Conservation (phyloP, 2,888 invertebrate genomes). For the Emesis russula region DNA sequence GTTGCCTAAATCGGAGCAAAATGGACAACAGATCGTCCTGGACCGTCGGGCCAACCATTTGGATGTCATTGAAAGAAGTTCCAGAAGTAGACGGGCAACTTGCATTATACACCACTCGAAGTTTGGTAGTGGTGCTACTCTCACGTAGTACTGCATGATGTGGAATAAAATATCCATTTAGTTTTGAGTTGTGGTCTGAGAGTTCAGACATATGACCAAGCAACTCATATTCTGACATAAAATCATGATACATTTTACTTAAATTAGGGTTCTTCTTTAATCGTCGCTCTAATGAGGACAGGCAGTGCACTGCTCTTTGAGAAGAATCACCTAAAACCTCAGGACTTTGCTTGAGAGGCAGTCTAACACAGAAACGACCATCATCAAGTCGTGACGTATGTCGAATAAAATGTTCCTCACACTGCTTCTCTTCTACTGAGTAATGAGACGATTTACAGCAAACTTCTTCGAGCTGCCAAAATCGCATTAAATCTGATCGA, state of each 20-base stretch:
- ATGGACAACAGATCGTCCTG: background rate
- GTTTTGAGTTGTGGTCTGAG: no score
- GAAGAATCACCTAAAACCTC: no score
- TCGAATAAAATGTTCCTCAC: slow-evolving; percentile 70
- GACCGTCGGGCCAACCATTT: background rate
- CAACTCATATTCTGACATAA: slow-evolving; percentile 81
- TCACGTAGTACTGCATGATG: background rate
- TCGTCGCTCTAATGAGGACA: no score
- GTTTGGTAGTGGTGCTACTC: background rate
- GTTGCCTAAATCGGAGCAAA: slow-evolving; percentile 2
- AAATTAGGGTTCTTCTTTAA: slow-evolving; percentile 29
- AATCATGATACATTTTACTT: slow-evolving; percentile 68
- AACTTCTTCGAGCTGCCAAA: slow-evolving; percentile 49
- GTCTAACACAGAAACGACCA: slow-evolving; percentile 64
- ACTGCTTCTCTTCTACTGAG: slow-evolving; percentile 70
- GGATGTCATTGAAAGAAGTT: background rate
- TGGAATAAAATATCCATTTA: background rate
- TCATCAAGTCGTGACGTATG: slow-evolving; percentile 66
- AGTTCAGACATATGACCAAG: slow-evolving; percentile 74
- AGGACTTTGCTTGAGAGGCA: no score
- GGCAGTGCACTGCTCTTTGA: no score
- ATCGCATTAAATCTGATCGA: slow-evolving; percentile 30
- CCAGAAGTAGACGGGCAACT: background rate
- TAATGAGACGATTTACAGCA: slow-evolving; percentile 28
- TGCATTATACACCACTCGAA: background rate